Base-by-base conservation (phyloP, 2,113 vertebrate species). In the Malaclemys terrapin region DNA sequence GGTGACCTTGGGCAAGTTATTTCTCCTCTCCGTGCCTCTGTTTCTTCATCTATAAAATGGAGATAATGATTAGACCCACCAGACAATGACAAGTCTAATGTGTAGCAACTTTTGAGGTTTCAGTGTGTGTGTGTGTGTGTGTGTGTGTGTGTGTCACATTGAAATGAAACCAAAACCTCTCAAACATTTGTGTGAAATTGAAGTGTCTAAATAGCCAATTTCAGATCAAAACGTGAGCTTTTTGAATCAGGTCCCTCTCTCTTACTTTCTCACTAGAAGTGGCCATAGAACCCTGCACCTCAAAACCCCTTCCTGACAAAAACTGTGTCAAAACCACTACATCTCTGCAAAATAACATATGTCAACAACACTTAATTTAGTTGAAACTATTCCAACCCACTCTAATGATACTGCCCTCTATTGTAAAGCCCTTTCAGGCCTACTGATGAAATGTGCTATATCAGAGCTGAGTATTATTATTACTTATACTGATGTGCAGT, bases 21-120 rank as follows among this genome's bases (percentile, higher is more conserved):
- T 93, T 81, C 84, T 16, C 91, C 89, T 93, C 57, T 54, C 5
- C 84, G n/a, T 5, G 2, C 76, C 92, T 89, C 50, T 49, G 50
- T 93, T 94, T 96, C 27, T 91, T 93, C 85, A 89, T 38, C 31
- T 83, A 83, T 31, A 83, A 89, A 93, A 95, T 5, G 0, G 49
- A 89, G 29, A 91, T 65, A 65, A 10, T 65, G 38, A 14, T 42
- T 89, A 29, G 93, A 93, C 31, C 78, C 75, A 79, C 80, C n/a
- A 52, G 7, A 81, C 19, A 5, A 72, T 72, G 24, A 42, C 10
- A 29, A 47, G 45, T 78, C 75, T 27, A 12, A 45, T 78, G 14
- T 45, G 9, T 65, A 17, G 89, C 13, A 91, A 65, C 80, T 86
- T 16, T 80, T 59, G 81, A 14, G 62, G 49, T n/a, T 75, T 31